These are phyloP conservation scores for Galerucella nymphaeae DNA, from an alignment of 2,888 invertebrate species.

Conservation along the genomic window DNA sequence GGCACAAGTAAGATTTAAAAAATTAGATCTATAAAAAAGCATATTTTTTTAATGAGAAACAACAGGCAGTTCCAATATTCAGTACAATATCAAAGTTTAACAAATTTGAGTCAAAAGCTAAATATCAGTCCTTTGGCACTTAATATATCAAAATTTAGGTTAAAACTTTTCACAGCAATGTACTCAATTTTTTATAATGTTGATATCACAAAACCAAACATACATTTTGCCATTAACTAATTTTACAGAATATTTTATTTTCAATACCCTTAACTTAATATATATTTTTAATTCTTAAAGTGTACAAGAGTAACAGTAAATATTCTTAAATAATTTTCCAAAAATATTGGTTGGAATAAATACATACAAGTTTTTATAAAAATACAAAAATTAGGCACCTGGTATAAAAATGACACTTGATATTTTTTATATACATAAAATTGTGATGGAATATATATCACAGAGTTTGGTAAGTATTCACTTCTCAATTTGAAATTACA, in stretches of 20 bases:
- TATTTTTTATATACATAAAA: constrained; percentile 18
- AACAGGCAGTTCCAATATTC: background rate
- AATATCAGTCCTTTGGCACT: background rate
- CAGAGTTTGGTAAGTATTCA: constrained; percentile 34
- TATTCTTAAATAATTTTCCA: no score
- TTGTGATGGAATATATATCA: constrained; percentile 39
- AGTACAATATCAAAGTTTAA: background rate
- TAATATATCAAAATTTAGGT: background rate
- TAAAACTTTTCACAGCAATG: background rate
- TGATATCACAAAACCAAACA: background rate
- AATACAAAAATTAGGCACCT: constrained; percentile 31
- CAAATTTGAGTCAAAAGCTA: background rate
- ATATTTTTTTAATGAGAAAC: background rate
- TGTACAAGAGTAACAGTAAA: background rate
- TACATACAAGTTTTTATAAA: background rate
- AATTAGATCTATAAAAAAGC: background rate
- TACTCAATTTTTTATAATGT: background rate
- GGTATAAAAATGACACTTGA: constrained; percentile 6
- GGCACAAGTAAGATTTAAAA: background rate
- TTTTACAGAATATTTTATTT: background rate
- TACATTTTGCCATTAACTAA: background rate
- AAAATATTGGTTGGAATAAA: no score
- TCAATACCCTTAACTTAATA: background rate
- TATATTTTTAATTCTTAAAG: background rate
- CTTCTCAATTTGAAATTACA: constrained; percentile 1